Conservation (phyloP, 1,140 invertebrate genomes). For the Zaprionus africanus region DNA sequence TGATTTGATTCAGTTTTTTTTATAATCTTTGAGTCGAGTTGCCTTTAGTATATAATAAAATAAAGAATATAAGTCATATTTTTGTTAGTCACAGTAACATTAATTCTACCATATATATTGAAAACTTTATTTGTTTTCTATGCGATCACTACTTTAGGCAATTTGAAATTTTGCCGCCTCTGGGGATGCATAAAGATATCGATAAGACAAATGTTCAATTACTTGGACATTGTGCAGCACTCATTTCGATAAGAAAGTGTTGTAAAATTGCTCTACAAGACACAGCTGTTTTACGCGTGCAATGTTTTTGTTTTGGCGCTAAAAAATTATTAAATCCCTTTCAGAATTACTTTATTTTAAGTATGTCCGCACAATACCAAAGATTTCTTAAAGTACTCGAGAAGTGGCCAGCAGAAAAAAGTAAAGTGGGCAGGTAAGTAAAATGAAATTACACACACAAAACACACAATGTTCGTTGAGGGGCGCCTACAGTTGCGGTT, state of each 20-base stretch:
- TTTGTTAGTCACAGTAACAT: too few relatives aligned
- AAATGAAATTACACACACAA: background rate
- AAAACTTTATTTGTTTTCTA: too few relatives aligned
- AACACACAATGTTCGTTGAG: conserved; percentile 60
- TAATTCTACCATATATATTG: too few relatives aligned
- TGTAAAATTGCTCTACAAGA: background rate
- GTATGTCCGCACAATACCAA: conserved; percentile 88
- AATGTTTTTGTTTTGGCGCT: conserved; percentile 53
- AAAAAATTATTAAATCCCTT: conserved; percentile 24
- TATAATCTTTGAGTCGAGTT: too few relatives aligned
- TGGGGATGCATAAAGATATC: background rate
- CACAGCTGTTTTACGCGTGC: conserved; percentile 41
- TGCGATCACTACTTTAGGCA: background rate
- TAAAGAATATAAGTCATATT: too few relatives aligned
- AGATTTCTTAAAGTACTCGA: conserved; percentile 90
- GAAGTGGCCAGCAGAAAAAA: conserved; percentile 91
- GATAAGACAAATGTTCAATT: background rate
- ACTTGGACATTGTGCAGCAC: conserved; percentile 6
- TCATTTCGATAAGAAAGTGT: conserved; percentile 5
- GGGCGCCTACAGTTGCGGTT: conserved; percentile 36
- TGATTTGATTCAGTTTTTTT: too few relatives aligned
- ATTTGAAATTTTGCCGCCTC: background rate
- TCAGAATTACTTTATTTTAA: conserved; percentile 11
- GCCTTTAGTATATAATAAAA: too few relatives aligned
- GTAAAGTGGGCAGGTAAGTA: conserved; percentile 89